Conservation (phyloP, 1,140 invertebrate genomes). For the Drosophila auraria region DNA sequence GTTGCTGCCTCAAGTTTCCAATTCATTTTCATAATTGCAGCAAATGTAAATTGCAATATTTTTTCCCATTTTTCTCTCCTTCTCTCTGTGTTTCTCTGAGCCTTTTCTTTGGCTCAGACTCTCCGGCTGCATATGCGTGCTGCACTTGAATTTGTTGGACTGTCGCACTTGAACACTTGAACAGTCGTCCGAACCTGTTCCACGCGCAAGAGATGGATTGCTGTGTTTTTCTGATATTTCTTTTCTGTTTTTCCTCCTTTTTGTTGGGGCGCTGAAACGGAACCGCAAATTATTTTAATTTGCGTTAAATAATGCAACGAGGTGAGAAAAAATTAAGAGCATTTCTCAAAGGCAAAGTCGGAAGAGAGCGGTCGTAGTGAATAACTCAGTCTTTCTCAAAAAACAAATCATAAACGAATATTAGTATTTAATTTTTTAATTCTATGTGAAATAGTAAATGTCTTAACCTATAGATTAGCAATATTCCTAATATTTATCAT, state of each 20-base stretch:
- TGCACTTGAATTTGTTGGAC: slow-evolving; percentile 83
- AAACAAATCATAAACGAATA: neutral
- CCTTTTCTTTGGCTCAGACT: slow-evolving; percentile 46
- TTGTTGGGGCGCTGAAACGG: slow-evolving; percentile 70
- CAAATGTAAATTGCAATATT: slow-evolving; percentile 83
- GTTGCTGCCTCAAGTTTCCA: slow-evolving; percentile 65
- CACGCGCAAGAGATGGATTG: slow-evolving; percentile 57
- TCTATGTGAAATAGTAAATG: no score
- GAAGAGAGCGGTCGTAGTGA: slow-evolving; percentile 20
- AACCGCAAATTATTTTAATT: slow-evolving; percentile 84
- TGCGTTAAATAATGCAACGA: slow-evolving; percentile 84
- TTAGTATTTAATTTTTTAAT: no score
- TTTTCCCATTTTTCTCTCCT: slow-evolving; percentile 50
- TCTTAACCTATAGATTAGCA: neutral
- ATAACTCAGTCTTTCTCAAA: neutral
- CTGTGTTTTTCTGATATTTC: slow-evolving; percentile 35
- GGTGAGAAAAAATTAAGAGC: slow-evolving; percentile 83
- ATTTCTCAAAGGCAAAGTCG: slow-evolving; percentile 55
- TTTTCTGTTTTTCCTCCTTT: slow-evolving; percentile 17
- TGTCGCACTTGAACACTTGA: slow-evolving; percentile 71
- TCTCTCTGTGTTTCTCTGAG: neutral
- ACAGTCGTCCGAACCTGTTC: slow-evolving; percentile 70
- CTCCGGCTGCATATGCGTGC: slow-evolving; percentile 65
- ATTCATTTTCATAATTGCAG: slow-evolving; percentile 83
- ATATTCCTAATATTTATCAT: no score